These are phyloP conservation scores for Lycocerus yunnanus DNA, from an alignment of 2,888 invertebrate species.

Conservation along the genomic window DNA sequence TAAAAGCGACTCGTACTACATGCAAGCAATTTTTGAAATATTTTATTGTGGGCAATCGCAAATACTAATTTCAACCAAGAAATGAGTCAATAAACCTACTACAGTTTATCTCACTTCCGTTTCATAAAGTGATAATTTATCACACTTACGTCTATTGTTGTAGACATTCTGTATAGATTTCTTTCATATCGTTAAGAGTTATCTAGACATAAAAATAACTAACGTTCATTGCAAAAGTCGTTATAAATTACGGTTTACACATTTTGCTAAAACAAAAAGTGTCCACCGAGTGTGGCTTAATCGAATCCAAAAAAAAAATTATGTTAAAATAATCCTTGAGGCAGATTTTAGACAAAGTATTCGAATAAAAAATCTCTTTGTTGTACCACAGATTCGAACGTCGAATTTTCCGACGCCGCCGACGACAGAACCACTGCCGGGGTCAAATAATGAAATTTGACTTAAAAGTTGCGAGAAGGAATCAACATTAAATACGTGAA, in stretches of 20 bases:
- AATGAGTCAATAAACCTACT: neutral
- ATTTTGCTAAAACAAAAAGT: neutral
- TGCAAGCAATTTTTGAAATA: neutral
- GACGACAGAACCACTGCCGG: neutral
- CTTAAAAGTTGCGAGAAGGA: neutral
- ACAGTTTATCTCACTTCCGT: constrained; percentile 15
- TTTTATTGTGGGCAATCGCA: neutral
- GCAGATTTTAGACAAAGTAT: no score
- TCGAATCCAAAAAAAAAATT: neutral
- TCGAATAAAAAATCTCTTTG: neutral
- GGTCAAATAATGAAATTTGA: neutral
- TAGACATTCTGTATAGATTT: constrained; percentile 31
- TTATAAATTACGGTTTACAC: neutral
- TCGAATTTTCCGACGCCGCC: neutral
- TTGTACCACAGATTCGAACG: neutral
- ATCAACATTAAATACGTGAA: neutral
- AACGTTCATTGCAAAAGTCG: neutral
- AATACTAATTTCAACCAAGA: neutral
- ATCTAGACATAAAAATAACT: neutral
- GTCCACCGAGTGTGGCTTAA: neutral
- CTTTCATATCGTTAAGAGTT: constrained; percentile 5
- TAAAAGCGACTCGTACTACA: neutral
- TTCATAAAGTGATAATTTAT: constrained; percentile 31
- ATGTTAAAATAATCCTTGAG: neutral
- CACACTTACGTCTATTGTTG: constrained; percentile 36